Conservation (phyloP, 2,888 invertebrate genomes). For the Ichneumoninae sp. region DNA sequence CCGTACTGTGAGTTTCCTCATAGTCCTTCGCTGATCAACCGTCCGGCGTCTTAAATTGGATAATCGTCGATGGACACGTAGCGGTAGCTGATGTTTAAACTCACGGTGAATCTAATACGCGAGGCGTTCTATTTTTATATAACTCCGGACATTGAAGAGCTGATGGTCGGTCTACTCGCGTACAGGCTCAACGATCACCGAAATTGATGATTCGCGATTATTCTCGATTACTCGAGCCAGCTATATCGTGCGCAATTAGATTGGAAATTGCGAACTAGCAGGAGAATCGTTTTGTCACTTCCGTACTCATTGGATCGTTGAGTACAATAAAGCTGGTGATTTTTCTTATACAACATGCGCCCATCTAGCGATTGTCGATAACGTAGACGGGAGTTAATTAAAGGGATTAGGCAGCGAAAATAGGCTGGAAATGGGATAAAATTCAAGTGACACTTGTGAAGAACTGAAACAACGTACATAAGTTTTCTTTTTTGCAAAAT, state of each 20-base stretch:
- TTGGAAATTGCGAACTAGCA: not conserved
- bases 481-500: too few relatives aligned
- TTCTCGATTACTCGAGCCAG: not conserved
- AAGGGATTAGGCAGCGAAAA: too few relatives aligned
- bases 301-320: not conserved
- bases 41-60: slow-evolving; percentile 74
- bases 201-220: slow-evolving; percentile 11
- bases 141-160: slow-evolving; percentile 15
- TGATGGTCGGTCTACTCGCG: slow-evolving; percentile 24
- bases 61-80: slow-evolving; percentile 71
- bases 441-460: too few relatives aligned
- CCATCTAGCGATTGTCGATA: not conserved
- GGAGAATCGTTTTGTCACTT: not conserved
- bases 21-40: slow-evolving; percentile 40
- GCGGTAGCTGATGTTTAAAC: slow-evolving; percentile 66
- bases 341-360: not conserved
- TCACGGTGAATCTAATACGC: slow-evolving; percentile 59
- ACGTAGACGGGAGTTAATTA: not conserved
- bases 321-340: not conserved
- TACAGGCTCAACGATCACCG: not conserved
- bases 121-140: slow-evolving; percentile 74
- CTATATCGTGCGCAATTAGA: not conserved
- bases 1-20: slow-evolving; percentile 18
- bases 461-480: too few relatives aligned
- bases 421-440: too few relatives aligned